These are phyloP conservation scores for Oligia strigilis DNA, from an alignment of 2,888 invertebrate genomes.

Conservation along the genomic window DNA sequence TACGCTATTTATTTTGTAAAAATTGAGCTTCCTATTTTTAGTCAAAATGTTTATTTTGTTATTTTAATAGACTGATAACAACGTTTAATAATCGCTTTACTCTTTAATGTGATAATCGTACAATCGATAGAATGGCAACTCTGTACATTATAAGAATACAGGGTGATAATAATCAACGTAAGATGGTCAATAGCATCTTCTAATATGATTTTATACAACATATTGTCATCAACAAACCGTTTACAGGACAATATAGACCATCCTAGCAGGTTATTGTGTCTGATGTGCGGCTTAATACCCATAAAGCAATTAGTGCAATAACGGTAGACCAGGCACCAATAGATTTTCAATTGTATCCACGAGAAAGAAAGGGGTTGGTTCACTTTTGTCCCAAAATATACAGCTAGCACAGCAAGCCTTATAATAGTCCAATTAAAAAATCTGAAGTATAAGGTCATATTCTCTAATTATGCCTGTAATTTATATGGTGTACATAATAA, in stretches of 20 bases:
- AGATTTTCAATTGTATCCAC: neutral
- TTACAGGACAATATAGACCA: too few species aligned
- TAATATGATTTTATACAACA: too few species aligned
- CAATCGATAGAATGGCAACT: too few species aligned
- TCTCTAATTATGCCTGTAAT: neutral
- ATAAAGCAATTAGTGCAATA: neutral
- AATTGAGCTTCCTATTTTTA: too few species aligned
- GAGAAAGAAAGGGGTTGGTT: neutral
- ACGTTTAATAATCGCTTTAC: too few species aligned
- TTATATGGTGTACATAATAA: too few species aligned
- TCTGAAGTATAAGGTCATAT: neutral
- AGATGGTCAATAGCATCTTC: neutral
- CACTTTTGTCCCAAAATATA: neutral
- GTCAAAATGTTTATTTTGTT: too few species aligned
- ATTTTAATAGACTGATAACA: too few species aligned
- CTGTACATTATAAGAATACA: neutral
- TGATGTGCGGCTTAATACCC: neutral
- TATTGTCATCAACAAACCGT: too few species aligned
- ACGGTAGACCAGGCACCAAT: neutral
- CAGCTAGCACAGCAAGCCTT: neutral
- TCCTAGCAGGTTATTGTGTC: neutral
- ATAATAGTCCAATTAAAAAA: neutral
- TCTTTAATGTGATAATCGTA: too few species aligned
- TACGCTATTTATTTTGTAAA: too few species aligned
- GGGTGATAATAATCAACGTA: neutral